A percentile compares a stretch with the other conserved stretches of the same genome.
phyloP scores from a whole-genome alignment of 1,140 invertebrate genomes.

The Saccostrea echinata region DNA sequence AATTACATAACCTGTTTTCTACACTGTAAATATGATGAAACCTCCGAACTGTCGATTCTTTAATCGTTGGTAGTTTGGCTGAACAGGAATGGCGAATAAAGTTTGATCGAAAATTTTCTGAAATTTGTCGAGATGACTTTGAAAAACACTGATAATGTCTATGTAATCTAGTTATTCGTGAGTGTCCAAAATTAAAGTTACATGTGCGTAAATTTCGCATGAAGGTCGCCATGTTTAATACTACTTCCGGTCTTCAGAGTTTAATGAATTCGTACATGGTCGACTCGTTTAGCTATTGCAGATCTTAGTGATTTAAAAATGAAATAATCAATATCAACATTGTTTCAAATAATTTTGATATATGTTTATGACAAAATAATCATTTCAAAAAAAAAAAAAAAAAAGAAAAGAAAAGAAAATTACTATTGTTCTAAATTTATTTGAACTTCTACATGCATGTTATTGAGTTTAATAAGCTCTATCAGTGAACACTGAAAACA shows the following conservation, averaged over 20 bases:
- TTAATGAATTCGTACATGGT: not conserved
- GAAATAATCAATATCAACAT: too few relatives aligned
- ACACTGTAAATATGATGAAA: slow-evolving; percentile 26
- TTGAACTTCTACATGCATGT: too few relatives aligned
- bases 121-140: not conserved
- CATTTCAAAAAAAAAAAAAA: too few relatives aligned
- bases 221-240: slow-evolving; percentile 40
- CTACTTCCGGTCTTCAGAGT: slow-evolving; percentile 3
- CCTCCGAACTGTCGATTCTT: not conserved
- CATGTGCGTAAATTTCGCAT: slow-evolving; percentile 30
- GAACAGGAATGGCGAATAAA: not conserved
- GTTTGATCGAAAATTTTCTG: not conserved
- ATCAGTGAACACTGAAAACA: too few relatives aligned
- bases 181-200: not conserved
- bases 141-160: slow-evolving; percentile 1
- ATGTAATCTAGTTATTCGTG: not conserved
- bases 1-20: slow-evolving; percentile 1
- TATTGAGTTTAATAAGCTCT: too few relatives aligned
- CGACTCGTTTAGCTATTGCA: not conserved
- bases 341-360: too few relatives aligned
- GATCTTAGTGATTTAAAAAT: too few relatives aligned
- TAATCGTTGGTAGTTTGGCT: not conserved
- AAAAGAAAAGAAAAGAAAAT: too few relatives aligned
- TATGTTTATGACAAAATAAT: too few relatives aligned
- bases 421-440: too few relatives aligned